Evolutionary conservation across 2,797 vertebrate genomes (phyloP).

Genomic region (Anguilla megastoma): DNA sequence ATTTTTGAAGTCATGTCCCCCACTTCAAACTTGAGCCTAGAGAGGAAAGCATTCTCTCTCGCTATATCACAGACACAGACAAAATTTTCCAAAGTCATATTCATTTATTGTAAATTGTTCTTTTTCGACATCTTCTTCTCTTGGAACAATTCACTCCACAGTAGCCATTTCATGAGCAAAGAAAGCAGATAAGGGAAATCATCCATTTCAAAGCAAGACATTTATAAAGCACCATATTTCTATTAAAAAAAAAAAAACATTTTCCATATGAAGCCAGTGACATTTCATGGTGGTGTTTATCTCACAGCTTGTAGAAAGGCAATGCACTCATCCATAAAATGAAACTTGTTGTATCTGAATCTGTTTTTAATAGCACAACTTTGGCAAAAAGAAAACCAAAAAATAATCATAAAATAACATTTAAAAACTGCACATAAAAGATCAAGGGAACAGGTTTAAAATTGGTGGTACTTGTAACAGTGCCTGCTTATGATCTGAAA

Average conservation of each 20-base stretch:
- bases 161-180: not conserved
- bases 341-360: not conserved
- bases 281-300: slow-evolving; percentile 36
- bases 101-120: not conserved
- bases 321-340: not conserved
- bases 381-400: not conserved
- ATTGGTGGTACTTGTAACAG: not conserved
- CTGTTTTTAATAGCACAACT: not conserved
- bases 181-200: not conserved
- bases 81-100: not conserved
- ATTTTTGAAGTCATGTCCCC: not conserved
- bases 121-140: not conserved
- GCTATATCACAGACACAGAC: not conserved
- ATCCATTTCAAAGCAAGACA: slow-evolving; percentile 10
- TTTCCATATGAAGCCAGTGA: slow-evolving; percentile 27
- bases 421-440: not conserved
- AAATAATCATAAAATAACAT: not conserved
- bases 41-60: not conserved
- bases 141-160: not conserved
- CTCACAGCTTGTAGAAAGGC: not conserved
- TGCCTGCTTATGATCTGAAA: not conserved
- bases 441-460: not conserved
- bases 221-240: slow-evolving; percentile 22
- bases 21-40: not conserved
- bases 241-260: not conserved